Evolutionary conservation across 2,113 vertebrate genomes (phyloP).

Genomic region (Physeter macrocephalus): DNA sequence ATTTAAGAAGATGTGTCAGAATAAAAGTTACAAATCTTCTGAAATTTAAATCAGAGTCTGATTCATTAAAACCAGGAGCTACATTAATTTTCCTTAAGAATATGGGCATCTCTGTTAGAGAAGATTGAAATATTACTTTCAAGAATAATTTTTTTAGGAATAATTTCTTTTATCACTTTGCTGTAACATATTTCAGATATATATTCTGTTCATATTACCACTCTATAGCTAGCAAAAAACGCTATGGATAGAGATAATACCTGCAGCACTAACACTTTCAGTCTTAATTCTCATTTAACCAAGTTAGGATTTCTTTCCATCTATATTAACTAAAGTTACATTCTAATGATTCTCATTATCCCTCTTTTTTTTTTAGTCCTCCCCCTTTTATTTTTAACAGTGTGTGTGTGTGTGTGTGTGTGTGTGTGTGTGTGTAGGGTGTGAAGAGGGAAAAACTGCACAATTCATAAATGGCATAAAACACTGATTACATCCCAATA

Average conservation of each 20-base stretch:
- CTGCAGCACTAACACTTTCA: not conserved
- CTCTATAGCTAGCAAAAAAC: conserved; percentile 19
- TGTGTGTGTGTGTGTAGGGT: not conserved
- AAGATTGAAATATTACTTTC: not conserved
- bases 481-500: not conserved
- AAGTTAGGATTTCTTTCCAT: conserved; percentile 32
- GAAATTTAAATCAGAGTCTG: not conserved
- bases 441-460: not conserved
- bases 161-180: not conserved
- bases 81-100: conserved; percentile 2
- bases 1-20: conserved; percentile 12
- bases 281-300: not conserved
- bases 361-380: not conserved
- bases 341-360: conserved; percentile 2
- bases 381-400: not conserved
- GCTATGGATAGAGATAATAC: not conserved
- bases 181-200: not conserved
- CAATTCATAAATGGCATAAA: not conserved
- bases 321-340: not conserved
- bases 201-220: fast-evolving
- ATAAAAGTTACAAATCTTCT: conserved; percentile 15
- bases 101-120: not conserved
- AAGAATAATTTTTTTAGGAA: not conserved
- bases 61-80: conserved; percentile 16
- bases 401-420: not conserved